Evolutionary conservation across 1,140 invertebrate genomes (phyloP).

Genomic region (Lasaia peninsularis): DNA sequence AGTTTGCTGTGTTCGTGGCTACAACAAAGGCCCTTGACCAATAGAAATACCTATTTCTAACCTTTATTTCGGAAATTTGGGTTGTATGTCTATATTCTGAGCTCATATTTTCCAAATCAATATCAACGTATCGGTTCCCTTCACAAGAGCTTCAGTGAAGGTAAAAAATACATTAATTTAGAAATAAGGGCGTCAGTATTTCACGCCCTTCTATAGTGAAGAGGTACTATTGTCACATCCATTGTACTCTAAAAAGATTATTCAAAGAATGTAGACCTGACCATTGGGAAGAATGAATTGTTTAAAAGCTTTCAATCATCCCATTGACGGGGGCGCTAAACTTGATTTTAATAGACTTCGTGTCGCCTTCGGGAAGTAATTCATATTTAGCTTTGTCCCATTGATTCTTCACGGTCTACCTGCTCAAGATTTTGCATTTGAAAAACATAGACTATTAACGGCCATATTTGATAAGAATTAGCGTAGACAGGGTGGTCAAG

Average conservation of each 20-base stretch:
- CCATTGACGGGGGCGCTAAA: constrained; percentile 69
- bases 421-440: constrained; percentile 29
- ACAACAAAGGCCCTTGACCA: constrained; percentile 47
- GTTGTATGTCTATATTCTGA: background rate
- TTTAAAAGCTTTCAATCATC: constrained; percentile 72
- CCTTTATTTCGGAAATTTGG: background rate
- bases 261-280: constrained; percentile 63
- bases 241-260: constrained; percentile 70
- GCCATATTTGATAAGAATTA: background rate
- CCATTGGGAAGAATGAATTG: constrained; percentile 72
- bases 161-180: constrained; percentile 68
- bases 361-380: constrained; percentile 63
- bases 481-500: too few relatives aligned
- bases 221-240: constrained; percentile 47
- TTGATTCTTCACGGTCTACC: constrained; percentile 55
- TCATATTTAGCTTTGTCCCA: constrained; percentile 59
- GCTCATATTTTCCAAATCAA: background rate
- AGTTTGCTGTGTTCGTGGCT: constrained; percentile 45
- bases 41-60: constrained; percentile 44
- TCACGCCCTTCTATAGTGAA: constrained; percentile 51
- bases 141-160: constrained; percentile 37
- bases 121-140: background rate
- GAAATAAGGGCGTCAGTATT: constrained; percentile 53
- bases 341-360: constrained; percentile 72
- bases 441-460: constrained; percentile 15